These are phyloP conservation scores for Seriola dumerili DNA, from an alignment of 2,113 vertebrate species.

Conservation along the genomic window DNA sequence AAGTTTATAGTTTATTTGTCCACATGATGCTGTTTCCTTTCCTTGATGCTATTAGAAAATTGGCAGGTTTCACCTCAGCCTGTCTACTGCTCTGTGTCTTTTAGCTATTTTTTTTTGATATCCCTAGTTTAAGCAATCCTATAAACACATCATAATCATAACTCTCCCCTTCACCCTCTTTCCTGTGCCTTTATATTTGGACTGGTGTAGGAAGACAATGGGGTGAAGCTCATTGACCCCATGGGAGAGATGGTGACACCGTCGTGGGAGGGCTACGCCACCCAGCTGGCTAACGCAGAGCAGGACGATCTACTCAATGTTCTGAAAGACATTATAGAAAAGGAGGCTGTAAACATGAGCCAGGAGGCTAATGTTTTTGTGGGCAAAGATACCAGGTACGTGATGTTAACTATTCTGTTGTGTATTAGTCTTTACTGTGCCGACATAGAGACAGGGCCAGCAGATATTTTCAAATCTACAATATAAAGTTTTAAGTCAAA, in stretches of 20 bases:
- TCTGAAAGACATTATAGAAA: conserved; percentile 86
- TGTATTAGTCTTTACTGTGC: neutral
- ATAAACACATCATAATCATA: neutral
- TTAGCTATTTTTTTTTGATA: neutral
- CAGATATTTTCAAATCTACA: neutral
- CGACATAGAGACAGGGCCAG: neutral
- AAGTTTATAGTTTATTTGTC: neutral
- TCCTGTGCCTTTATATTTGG: neutral
- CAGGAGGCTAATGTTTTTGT: conserved; percentile 87
- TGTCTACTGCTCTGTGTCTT: neutral
- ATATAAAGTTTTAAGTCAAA: neutral
- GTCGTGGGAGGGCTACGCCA: conserved; percentile 93
- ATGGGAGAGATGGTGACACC: conserved; percentile 95
- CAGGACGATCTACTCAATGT: conserved; percentile 82
- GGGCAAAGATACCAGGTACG: conserved; percentile 94
- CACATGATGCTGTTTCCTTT: too few relatives aligned
- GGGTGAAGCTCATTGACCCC: conserved; percentile 94
- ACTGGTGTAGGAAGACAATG: conserved; percentile 92
- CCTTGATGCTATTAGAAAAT: too few relatives aligned
- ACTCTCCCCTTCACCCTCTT: neutral
- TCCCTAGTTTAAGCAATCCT: neutral
- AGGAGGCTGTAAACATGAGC: conserved; percentile 86
- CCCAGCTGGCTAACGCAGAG: conserved; percentile 91
- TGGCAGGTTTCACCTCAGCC: neutral
- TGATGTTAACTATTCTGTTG: neutral